Evolutionary conservation across 2,797 vertebrate genomes (phyloP), one percentile per base, ranked within the genome.

Genomic region (Sebastes hubbsi): DNA sequence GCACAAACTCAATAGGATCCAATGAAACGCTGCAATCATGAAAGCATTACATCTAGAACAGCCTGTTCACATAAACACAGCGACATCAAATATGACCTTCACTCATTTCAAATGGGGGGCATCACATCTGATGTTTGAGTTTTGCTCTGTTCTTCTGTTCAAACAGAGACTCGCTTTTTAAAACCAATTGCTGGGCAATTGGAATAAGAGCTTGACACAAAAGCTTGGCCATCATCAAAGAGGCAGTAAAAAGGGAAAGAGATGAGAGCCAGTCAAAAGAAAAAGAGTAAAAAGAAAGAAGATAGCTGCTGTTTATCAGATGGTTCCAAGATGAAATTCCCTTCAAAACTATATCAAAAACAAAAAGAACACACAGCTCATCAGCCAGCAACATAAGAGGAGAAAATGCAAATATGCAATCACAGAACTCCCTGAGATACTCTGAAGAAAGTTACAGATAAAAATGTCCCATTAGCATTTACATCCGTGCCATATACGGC

Each of bases 271-370:
- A 2, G 66, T 75, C 36, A 9, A n/a, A 77, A 78, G 72, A 75
- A 64, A 16, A 24, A 55, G 59, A 60, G 24, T 6, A 2, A 83
- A 60, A 27, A 72, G 42, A 82, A 58, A 38, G 70, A 58, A 61
- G 80, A 90, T 89, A 85, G 86, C 61, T 69, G 84, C 77, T 77
- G 77, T 82, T 92, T 81, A 89, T 88, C 85, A 81, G 86, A 91
- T 87, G 67, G 82, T 73, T 87, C 75, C 66, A 24, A 62, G 62
- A 87, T 79, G 66, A 92, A 85, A 83, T 75, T 58, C 36, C 65
- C 9, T 81, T 78, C 65, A 83, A 90, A 49, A 88, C 76, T 67
- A n/a, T 49, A 86, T 83, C 74, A 84, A 42, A 86, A 79, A 79
- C 56, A 68, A 87, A 84, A 66, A 63, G 60, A 76, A 64, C 52